Percentiles rank a stretch among this genome's conserved stretches.
Evolutionary conservation across 2,888 invertebrate genomes (phyloP).

Genomic region (Frankliniella fusca): DNA sequence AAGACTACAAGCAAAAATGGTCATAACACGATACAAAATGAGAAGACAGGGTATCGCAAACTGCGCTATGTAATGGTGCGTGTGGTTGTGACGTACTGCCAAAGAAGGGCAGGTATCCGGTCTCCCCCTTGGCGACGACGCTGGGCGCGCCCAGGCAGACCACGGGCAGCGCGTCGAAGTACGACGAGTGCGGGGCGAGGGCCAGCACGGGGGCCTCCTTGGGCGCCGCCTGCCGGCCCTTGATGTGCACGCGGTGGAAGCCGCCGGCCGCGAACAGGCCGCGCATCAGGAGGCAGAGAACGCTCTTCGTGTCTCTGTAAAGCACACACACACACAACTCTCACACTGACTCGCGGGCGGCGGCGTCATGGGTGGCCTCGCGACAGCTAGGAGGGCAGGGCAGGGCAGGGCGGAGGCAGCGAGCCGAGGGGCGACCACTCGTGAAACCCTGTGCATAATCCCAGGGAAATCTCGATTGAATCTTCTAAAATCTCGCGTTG

Average conservation of each 20-base stretch:
- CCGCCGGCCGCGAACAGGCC: constrained; percentile 75
- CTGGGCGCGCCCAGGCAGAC: constrained; percentile 79
- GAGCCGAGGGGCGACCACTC: too few relatives aligned
- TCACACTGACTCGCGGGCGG: too few relatives aligned
- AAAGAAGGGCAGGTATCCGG: constrained; percentile 75
- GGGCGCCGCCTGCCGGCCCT: constrained; percentile 60
- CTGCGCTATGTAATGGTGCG: background rate
- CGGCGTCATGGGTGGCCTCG: too few relatives aligned
- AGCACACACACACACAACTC: background rate
- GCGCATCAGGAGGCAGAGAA: constrained; percentile 61
- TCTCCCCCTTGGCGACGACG: constrained; percentile 85
- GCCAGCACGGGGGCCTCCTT: constrained; percentile 79
- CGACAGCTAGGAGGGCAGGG: too few relatives aligned
- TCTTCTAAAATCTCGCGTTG: too few relatives aligned
- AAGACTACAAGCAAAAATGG: background rate
- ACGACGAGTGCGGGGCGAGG: constrained; percentile 86
- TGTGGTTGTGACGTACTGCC: constrained; percentile 69
- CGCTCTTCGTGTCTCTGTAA: constrained; percentile 56
- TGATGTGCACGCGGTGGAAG: constrained; percentile 72
- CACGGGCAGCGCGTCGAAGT: constrained; percentile 82
- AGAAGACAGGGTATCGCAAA: background rate
- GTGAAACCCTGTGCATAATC: too few relatives aligned
- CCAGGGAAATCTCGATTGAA: too few relatives aligned
- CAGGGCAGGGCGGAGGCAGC: too few relatives aligned
- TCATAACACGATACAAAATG: background rate